Conservation (phyloP, 2,113 vertebrate species). For the Macheiramphus alcinus region DNA sequence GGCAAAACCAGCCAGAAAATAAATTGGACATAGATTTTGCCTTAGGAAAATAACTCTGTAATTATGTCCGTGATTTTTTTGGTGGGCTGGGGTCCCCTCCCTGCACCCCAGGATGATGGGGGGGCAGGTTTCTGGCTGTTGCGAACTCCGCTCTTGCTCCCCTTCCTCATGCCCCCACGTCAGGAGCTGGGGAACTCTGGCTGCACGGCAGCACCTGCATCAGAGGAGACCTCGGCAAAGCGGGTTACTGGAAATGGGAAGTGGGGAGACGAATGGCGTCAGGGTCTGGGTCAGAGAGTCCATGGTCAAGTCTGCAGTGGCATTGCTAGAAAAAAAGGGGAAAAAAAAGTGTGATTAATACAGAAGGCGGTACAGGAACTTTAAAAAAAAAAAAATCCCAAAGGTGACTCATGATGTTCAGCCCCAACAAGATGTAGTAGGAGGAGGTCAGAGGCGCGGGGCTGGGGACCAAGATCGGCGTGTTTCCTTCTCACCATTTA, state of each 20-base stretch:
- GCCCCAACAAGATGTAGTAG: neutral
- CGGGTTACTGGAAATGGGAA: neutral
- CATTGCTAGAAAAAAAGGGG: neutral
- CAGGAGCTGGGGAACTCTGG: neutral
- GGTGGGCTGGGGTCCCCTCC: too few species aligned
- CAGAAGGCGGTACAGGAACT: neutral
- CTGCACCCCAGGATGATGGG: neutral
- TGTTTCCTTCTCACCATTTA: neutral
- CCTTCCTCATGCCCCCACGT: neutral
- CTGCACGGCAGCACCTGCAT: accelerated
- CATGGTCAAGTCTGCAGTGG: neutral
- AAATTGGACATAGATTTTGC: accelerated
- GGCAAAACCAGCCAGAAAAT: neutral
- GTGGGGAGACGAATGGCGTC: neutral
- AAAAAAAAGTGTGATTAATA: neutral
- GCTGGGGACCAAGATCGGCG: neutral
- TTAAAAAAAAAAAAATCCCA: neutral
- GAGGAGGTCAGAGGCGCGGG: neutral
- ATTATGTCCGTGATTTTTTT: neutral
- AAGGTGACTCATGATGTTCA: neutral
- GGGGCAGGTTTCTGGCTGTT: neutral
- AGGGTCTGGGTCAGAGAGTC: neutral
- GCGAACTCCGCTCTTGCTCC: neutral
- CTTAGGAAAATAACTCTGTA: neutral
- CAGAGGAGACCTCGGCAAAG: neutral